Conservation (phyloP, 2,113 vertebrate species). For the Barbus barbus region DNA sequence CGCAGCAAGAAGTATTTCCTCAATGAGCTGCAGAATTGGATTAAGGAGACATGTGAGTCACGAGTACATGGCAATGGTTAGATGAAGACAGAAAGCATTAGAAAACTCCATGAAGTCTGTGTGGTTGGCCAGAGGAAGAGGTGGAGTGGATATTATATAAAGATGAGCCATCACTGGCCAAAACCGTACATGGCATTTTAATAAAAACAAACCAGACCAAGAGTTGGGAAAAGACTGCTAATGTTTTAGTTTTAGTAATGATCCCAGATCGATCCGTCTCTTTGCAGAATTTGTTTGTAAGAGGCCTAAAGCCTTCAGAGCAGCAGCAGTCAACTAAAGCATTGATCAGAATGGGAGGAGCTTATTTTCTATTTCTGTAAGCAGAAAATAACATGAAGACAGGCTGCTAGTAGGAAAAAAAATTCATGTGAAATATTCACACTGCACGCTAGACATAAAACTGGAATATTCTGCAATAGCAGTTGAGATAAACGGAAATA, state of each 20-base stretch:
- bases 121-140: neutral
- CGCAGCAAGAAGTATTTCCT: constrained; percentile 25
- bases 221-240: neutral
- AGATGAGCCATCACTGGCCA: neutral
- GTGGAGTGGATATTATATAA: constrained; percentile 2
- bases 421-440: neutral
- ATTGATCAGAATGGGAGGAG: neutral
- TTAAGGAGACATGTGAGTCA: constrained; percentile 71
- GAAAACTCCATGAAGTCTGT: neutral
- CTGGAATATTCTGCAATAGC: too few species aligned
- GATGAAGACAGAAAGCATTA: neutral
- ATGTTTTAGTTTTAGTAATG: neutral
- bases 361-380: neutral
- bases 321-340: neutral
- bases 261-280: neutral
- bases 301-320: neutral
- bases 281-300: neutral
- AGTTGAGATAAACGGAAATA: neutral
- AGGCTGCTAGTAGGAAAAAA: neutral
- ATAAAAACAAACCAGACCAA: neutral
- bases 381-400: neutral
- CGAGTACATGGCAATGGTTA: constrained; percentile 50
- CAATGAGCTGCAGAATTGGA: constrained; percentile 66
- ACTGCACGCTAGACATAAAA: neutral
- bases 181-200: neutral